A percentile compares a stretch with the other conserved stretches of the same genome.
These are phyloP conservation scores for Glaucopsyche alexis DNA, from an alignment of 2,888 invertebrate species.

Conservation along the genomic window DNA sequence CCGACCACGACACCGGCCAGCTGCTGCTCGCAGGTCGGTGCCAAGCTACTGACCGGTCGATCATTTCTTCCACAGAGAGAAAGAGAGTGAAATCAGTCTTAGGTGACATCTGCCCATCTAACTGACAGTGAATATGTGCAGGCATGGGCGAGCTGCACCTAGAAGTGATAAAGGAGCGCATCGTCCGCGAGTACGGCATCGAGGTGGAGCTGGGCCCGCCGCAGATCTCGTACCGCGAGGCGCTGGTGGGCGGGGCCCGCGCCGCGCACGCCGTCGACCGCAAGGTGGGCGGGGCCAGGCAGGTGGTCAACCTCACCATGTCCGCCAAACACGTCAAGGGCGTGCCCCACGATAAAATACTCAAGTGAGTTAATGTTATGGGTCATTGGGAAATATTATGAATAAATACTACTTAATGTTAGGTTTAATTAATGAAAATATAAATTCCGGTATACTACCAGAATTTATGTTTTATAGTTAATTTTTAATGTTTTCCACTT, in stretches of 20 bases:
- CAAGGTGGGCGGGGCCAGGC: constrained; percentile 81
- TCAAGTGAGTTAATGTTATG: constrained; percentile 58
- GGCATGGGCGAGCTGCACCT: constrained; percentile 99
- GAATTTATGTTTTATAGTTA: too few relatives aligned
- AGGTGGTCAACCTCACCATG: constrained; percentile 81
- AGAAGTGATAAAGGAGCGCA: constrained; percentile 94
- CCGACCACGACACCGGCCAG: constrained; percentile 91
- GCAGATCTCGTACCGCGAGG: constrained; percentile 95
- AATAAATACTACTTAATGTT: neutral
- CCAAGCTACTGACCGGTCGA: neutral
- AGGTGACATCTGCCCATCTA: too few relatives aligned
- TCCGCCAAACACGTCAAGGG: constrained; percentile 78
- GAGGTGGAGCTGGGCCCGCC: constrained; percentile 94
- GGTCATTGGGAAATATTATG: neutral
- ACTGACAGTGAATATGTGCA: constrained; percentile 43
- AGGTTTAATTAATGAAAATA: neutral
- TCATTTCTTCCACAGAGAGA: too few relatives aligned
- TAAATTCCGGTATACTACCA: too few relatives aligned
- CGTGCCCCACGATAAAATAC: constrained; percentile 64
- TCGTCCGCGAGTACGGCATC: constrained; percentile 92
- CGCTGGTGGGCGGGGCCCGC: constrained; percentile 69
- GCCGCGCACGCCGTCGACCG: constrained; percentile 80
- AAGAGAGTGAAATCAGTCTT: too few relatives aligned
- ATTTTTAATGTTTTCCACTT: too few relatives aligned
- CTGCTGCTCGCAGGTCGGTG: constrained; percentile 83